phyloP scores from a whole-genome alignment of 2,113 vertebrate species.

The Passer domesticus region DNA sequence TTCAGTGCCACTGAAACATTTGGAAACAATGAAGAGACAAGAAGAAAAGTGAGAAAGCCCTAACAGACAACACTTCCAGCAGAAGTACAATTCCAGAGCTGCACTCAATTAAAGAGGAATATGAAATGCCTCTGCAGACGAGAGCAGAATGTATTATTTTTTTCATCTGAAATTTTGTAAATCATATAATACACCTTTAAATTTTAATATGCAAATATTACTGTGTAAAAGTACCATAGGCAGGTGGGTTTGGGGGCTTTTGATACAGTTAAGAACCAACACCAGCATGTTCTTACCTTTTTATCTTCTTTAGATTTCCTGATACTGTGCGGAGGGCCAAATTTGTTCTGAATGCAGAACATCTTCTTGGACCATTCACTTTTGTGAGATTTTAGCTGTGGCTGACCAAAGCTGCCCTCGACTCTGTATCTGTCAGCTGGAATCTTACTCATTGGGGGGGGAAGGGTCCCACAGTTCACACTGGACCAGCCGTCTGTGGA shows the following conservation, averaged over 20 bases:
- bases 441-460: conserved; percentile 97
- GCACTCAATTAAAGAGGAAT: conserved; percentile 8
- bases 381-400: conserved; percentile 77
- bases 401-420: conserved; percentile 79
- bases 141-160: neutral
- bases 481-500: conserved; percentile 98
- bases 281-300: conserved; percentile 79
- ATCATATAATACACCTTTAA: neutral
- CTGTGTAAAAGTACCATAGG: neutral
- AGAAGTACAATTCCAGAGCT: conserved; percentile 30
- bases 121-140: neutral
- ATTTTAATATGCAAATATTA: neutral
- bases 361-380: conserved; percentile 91
- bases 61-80: conserved; percentile 2
- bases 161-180: neutral
- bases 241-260: neutral
- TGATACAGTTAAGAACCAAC: neutral
- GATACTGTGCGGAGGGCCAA: conserved; percentile 77
- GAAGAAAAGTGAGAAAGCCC: conserved; percentile 47
- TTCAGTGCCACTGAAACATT: conserved; percentile 44
- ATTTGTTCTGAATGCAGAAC: conserved; percentile 81
- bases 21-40: conserved; percentile 59
- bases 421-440: conserved; percentile 94
- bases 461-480: conserved; percentile 94
- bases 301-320: conserved; percentile 85